Percentiles rank a stretch among this genome's conserved stretches.
Evolutionary conservation across 1,140 invertebrate species (phyloP).

Genomic region (Zaprionus lachaisei): DNA sequence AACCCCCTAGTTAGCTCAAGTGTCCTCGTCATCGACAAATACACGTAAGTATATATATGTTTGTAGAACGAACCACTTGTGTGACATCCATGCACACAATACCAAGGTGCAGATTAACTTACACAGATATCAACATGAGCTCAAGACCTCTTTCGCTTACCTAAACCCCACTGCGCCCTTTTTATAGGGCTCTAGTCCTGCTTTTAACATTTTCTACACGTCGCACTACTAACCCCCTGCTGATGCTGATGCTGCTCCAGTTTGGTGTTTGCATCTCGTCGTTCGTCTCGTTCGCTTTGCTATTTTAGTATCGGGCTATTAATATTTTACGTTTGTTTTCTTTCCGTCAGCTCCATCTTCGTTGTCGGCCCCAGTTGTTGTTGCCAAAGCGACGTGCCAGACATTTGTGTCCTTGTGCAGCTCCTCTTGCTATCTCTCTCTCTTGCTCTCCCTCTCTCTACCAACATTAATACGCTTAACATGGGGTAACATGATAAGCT

Average conservation of each 20-base stretch:
- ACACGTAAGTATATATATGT: background rate
- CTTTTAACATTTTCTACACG: constrained; percentile 44
- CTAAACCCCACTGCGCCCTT: background rate
- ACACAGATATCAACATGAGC: constrained; percentile 27
- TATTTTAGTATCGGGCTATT: constrained; percentile 79
- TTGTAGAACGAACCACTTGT: constrained; percentile 26
- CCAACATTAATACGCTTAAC: constrained; percentile 76
- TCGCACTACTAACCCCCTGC: constrained; percentile 17
- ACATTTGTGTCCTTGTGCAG: constrained; percentile 27
- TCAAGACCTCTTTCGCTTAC: constrained; percentile 2
- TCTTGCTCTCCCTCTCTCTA: background rate
- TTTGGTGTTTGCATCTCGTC: constrained; percentile 41
- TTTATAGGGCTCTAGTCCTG: background rate
- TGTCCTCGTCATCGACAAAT: background rate
- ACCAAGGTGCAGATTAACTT: constrained; percentile 59
- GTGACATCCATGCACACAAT: constrained; percentile 61
- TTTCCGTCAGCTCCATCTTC: constrained; percentile 42
- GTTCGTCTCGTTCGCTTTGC: constrained; percentile 39
- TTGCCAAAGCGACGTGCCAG: constrained; percentile 38
- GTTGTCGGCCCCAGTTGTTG: constrained; percentile 49
- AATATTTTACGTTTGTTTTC: constrained; percentile 70
- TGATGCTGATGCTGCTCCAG: background rate
- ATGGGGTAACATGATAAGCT: constrained; percentile 81
- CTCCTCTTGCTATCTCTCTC: constrained; percentile 25
- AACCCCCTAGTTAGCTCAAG: background rate